phyloP scores from a whole-genome alignment of 1,140 invertebrate species.

The Calephelis virginiensis region DNA sequence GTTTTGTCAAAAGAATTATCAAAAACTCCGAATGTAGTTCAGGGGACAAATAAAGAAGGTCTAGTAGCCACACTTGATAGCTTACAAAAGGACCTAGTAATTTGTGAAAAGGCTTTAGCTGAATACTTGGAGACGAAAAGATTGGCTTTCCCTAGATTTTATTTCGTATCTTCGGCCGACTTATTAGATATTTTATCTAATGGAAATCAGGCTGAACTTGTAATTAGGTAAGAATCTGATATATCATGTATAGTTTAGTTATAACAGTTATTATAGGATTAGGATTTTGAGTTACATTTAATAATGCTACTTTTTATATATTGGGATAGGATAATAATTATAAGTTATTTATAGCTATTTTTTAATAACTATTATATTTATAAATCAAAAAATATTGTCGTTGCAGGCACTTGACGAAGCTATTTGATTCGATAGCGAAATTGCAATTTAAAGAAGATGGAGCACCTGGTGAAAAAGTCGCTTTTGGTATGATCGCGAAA shows the following conservation, averaged over 20 bases:
- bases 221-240: conserved; percentile 76
- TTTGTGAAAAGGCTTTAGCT: conserved; percentile 98
- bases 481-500: conserved; percentile 94
- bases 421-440: conserved; percentile 96
- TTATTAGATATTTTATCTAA: conserved; percentile 96
- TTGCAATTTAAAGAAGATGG: conserved; percentile 86
- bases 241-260: too few species aligned
- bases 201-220: conserved; percentile 93
- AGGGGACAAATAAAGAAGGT: conserved; percentile 92
- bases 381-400: not conserved
- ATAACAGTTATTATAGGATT: too few species aligned
- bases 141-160: conserved; percentile 97
- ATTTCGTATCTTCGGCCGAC: conserved; percentile 98
- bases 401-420: conserved; percentile 92
- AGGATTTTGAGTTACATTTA: too few species aligned
- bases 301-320: too few species aligned
- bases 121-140: conserved; percentile 98
- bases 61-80: conserved; percentile 88
- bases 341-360: too few species aligned
- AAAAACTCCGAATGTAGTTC: conserved; percentile 90
- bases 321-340: too few species aligned
- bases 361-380: too few species aligned
- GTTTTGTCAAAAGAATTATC: conserved; percentile 84
- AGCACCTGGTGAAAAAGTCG: conserved; percentile 77
- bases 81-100: conserved; percentile 90